These are phyloP conservation scores for Gymnogyps californianus DNA, from an alignment of 2,113 vertebrate species.

Conservation along the genomic window DNA sequence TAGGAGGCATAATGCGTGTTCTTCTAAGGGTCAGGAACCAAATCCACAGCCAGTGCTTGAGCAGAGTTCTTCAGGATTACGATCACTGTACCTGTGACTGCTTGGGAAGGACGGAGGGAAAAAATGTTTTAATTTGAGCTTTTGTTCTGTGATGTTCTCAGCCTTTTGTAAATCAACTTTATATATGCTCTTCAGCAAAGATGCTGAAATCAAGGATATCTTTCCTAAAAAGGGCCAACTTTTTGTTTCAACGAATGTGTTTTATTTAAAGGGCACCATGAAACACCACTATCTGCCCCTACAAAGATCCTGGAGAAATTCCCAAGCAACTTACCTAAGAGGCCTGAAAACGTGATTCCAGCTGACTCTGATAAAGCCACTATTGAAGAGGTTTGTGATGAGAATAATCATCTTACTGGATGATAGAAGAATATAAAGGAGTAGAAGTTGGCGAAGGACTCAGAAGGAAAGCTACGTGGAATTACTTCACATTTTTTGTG, in stretches of 20 bases:
- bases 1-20: neutral
- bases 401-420: neutral
- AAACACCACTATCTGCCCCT: conserved; percentile 90
- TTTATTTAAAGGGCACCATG: conserved; percentile 86
- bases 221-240: neutral
- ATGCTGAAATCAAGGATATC: neutral
- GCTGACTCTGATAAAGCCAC: conserved; percentile 83
- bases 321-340: conserved; percentile 87
- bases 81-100: neutral
- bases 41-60: neutral
- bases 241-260: conserved; percentile 3
- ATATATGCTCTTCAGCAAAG: neutral
- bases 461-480: neutral
- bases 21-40: neutral
- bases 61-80: neutral
- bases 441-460: neutral
- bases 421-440: neutral
- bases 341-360: conserved; percentile 88
- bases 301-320: conserved; percentile 92
- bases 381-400: conserved; percentile 79
- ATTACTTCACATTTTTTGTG: neutral
- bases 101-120: neutral
- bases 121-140: neutral
- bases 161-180: neutral
- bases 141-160: neutral